Percentiles rank a stretch among this genome's conserved stretches.
phyloP scores from a whole-genome alignment of 2,888 invertebrate species.

The Conomelus anceps region DNA sequence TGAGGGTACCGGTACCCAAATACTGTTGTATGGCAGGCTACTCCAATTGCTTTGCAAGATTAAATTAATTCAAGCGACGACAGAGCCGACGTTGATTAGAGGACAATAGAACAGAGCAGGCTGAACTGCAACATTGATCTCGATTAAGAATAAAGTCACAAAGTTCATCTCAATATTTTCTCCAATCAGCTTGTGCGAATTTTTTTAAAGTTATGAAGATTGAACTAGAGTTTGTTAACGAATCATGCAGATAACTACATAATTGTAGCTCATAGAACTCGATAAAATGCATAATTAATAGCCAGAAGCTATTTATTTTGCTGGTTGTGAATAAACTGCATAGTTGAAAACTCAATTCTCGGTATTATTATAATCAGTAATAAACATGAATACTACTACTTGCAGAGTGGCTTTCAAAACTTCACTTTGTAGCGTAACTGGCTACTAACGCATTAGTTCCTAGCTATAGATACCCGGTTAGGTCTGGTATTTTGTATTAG shows the following conservation, averaged over 20 bases:
- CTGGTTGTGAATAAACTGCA: neutral
- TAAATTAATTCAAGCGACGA: neutral
- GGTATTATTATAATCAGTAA: too few species aligned
- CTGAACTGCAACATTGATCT: neutral
- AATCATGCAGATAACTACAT: neutral
- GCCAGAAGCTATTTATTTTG: neutral
- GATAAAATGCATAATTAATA: neutral
- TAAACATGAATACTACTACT: too few species aligned
- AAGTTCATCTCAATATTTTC: neutral
- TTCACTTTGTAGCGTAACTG: too few species aligned
- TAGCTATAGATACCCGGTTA: too few species aligned
- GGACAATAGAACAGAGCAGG: neutral
- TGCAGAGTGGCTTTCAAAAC: too few species aligned
- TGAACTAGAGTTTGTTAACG: neutral
- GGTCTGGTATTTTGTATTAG: too few species aligned
- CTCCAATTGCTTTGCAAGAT: neutral
- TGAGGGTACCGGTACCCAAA: neutral
- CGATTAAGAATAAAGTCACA: neutral
- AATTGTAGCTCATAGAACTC: neutral
- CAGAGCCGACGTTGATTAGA: neutral
- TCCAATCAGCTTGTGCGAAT: neutral
- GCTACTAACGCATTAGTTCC: too few species aligned
- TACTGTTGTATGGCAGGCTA: neutral
- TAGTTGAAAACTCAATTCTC: too few species aligned
- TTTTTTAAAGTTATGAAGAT: neutral